These are phyloP conservation scores for Catamblyrhynchus diadema DNA, from an alignment of 2,797 vertebrate species.

Conservation along the genomic window DNA sequence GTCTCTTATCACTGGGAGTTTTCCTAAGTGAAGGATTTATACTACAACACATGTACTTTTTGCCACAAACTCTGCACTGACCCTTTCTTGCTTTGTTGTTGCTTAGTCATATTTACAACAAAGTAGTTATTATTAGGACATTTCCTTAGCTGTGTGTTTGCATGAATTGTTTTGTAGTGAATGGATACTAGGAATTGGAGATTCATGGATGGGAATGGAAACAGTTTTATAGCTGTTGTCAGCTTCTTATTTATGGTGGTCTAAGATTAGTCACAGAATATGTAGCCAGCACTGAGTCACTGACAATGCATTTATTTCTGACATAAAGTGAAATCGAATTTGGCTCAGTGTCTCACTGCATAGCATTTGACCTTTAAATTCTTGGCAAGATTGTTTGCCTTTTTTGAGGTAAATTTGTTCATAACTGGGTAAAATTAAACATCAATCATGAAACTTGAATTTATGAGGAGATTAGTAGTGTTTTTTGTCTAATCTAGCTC, in stretches of 20 bases:
- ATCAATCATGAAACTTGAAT: slow-evolving; percentile 28
- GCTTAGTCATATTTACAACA: slow-evolving; percentile 51
- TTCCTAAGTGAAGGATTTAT: neutral
- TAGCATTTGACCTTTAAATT: slow-evolving; percentile 70
- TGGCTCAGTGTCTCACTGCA: slow-evolving; percentile 74
- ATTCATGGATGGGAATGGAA: slow-evolving; percentile 71
- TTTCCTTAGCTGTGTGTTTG: slow-evolving; percentile 41
- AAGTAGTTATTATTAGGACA: slow-evolving; percentile 19
- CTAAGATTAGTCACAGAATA: slow-evolving; percentile 86
- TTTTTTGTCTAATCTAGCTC: slow-evolving; percentile 23
- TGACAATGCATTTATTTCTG: slow-evolving; percentile 82
- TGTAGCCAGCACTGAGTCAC: slow-evolving; percentile 84
- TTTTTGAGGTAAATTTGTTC: slow-evolving; percentile 39
- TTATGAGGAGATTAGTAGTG: slow-evolving; percentile 49
- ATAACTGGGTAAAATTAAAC: slow-evolving; percentile 34
- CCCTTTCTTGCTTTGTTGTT: neutral
- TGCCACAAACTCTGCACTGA: neutral
- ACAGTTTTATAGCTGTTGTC: slow-evolving; percentile 76
- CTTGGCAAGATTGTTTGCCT: slow-evolving; percentile 49
- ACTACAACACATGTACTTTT: neutral
- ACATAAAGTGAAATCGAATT: slow-evolving; percentile 86
- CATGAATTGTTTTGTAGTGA: slow-evolving; percentile 63
- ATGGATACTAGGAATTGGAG: slow-evolving; percentile 35
- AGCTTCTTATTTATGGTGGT: slow-evolving; percentile 79
- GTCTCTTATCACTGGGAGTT: neutral